Base-by-base conservation (phyloP, 2,797 vertebrate species). In the Denticeps clupeoides region DNA sequence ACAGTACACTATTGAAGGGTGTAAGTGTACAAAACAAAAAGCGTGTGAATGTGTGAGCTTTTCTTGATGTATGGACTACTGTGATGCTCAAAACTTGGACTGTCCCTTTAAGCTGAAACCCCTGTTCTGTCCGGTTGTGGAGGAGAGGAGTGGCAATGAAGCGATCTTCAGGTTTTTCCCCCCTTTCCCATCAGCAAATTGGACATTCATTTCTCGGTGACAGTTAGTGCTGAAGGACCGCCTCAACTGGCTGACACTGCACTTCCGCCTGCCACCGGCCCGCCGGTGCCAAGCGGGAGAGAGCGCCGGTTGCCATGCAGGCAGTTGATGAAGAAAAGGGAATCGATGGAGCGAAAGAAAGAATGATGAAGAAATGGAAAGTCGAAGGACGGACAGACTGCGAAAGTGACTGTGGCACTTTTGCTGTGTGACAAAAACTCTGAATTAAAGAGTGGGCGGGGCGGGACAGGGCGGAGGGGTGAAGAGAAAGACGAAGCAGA, bases 261-360 rank as follows among this genome's bases (percentile, higher is more conserved):
- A 79, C 54, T 80, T 80, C 72, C 52, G 55, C 74, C 66, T 64
- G 80, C 81, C 68, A 46, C 68, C 55, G 69, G 69, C 61, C 7
- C 56, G 59, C 48, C 49, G 72, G 73, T 80, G 80, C 70, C 74
- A 80, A 77, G 75, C 64, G 71, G 69, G n/a, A 33, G 61, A 70
- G 71, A 65, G 65, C 69, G 78, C 75, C 55, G 56, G 64, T 41
- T 28, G 65, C 72, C 35, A 60, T 54, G 58, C 37, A 69, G 65
- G 55, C 62, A 66, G 71, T 86, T 82, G 86, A 83, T 90, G 88
- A 87, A 66, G 80, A 69, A 77, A 78, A 76, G 68, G n/a, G 68
- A 82, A 93, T 93, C 87, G 32, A 93, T 90, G 85, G 72, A 89
- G 81, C 72, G 86, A 87, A n/a, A n/a, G n/a, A n/a, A n/a, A 79